A percentile compares a stretch with the other conserved stretches of the same genome.
These are phyloP conservation scores for Myrmecophaga tridactyla DNA, from an alignment of 2,113 vertebrate species.

Conservation along the genomic window DNA sequence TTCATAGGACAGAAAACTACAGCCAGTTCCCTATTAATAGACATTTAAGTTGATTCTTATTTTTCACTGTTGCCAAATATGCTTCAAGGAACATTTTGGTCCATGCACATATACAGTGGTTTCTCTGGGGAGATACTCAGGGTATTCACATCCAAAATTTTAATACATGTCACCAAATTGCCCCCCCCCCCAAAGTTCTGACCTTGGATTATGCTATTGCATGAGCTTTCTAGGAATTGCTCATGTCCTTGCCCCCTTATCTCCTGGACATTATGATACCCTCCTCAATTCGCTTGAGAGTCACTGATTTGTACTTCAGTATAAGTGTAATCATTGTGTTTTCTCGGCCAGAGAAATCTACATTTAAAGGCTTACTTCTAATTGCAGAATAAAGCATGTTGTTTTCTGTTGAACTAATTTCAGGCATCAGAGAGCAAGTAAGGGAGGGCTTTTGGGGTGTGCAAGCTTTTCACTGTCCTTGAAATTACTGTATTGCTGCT, in stretches of 20 bases:
- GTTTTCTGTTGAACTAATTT: constrained; percentile 66
- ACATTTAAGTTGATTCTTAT: background rate
- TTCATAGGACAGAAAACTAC: background rate
- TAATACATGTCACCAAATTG: background rate
- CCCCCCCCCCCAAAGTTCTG: background rate
- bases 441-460: background rate
- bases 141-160: background rate
- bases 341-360: constrained; percentile 51
- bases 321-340: constrained; percentile 43
- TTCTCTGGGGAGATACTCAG: background rate
- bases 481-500: background rate
- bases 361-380: constrained; percentile 53
- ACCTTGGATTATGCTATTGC: background rate
- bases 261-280: background rate
- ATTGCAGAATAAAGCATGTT: constrained; percentile 55
- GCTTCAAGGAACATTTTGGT: background rate
- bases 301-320: constrained; percentile 42
- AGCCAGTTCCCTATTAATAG: background rate
- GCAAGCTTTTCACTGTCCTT: background rate
- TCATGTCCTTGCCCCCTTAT: background rate
- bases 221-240: background rate
- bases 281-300: background rate
- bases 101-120: background rate
- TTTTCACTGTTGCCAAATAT: background rate
- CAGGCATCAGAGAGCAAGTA: constrained; percentile 61